These are phyloP conservation scores for Chaetops frenatus DNA, from an alignment of 2,113 vertebrate species.

Conservation along the genomic window DNA sequence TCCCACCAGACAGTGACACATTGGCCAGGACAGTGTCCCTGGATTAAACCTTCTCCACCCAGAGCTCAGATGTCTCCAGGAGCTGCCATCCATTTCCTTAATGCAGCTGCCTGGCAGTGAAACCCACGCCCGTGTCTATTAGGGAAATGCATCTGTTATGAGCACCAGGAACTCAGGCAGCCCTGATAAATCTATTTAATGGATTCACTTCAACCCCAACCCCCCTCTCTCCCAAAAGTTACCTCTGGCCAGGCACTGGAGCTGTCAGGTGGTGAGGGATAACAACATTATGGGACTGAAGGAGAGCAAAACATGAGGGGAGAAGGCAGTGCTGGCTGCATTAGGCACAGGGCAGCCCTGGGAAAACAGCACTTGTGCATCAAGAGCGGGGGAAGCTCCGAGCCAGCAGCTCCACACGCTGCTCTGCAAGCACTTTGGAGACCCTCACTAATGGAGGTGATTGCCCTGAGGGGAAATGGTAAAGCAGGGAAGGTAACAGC, in stretches of 20 bases:
- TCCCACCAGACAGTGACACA: background rate
- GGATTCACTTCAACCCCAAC: background rate
- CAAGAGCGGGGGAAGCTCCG: background rate
- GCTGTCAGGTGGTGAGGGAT: background rate
- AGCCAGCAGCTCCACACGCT: background rate
- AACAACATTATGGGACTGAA: background rate
- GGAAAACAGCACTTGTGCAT: constrained; percentile 16
- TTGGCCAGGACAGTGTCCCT: background rate
- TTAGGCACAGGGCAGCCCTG: background rate
- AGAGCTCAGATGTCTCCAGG: constrained; percentile 2
- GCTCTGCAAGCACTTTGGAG: constrained; percentile 18
- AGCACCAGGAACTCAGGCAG: background rate
- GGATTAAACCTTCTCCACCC: background rate
- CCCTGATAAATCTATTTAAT: background rate
- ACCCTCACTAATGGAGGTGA: background rate
- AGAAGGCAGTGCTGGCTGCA: background rate
- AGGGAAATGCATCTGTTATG: constrained; percentile 27
- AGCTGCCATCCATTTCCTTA: constrained; percentile 42
- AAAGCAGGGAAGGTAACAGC: background rate
- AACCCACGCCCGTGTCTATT: constrained; percentile 7
- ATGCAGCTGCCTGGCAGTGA: constrained; percentile 13
- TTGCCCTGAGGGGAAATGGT: background rate
- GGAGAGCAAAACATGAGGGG: background rate
- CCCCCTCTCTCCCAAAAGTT: background rate
- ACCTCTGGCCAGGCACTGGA: background rate